A percentile compares a stretch with the other conserved stretches of the same genome.
Conservation (phyloP, 1,140 invertebrate genomes). For the Catajapyx aquilonaris region DNA sequence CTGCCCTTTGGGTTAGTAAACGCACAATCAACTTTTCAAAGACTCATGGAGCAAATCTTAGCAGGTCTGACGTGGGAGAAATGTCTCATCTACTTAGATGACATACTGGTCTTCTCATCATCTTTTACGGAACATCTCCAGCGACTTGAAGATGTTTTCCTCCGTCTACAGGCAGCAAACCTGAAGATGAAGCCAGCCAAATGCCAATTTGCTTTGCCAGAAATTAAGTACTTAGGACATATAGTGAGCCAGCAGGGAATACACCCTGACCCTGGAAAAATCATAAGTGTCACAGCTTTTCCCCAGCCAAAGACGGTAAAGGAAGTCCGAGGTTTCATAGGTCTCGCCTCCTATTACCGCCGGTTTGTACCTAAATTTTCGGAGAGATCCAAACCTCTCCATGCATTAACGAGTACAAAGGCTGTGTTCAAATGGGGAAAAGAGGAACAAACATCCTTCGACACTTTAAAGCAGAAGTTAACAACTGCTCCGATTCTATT, state of each 20-base stretch:
- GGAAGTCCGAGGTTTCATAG: constrained; percentile 14
- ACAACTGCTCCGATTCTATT: no score
- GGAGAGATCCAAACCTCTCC: constrained; percentile 12
- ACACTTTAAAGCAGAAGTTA: background rate
- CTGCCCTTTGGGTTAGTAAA: constrained; percentile 24
- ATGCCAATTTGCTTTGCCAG: constrained; percentile 14
- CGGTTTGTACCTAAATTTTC: constrained; percentile 14
- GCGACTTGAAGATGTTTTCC: constrained; percentile 3
- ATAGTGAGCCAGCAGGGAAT: constrained; percentile 15
- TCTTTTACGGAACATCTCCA: background rate
- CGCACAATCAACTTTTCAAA: constrained; percentile 17
- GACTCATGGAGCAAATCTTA: constrained; percentile 14
- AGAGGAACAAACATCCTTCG: background rate
- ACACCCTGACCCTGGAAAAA: constrained; percentile 15
- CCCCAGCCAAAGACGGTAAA: constrained; percentile 7
- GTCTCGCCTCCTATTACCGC: constrained; percentile 18
- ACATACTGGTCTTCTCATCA: constrained; percentile 6
- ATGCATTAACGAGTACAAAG: constrained; percentile 13
- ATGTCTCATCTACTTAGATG: constrained; percentile 6
- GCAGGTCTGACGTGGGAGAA: background rate
- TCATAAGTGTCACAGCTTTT: constrained; percentile 1
- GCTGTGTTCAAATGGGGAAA: background rate
- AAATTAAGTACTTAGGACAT: constrained; percentile 17
- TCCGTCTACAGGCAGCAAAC: background rate
- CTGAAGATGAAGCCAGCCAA: constrained; percentile 13